Base-by-base conservation (phyloP, 1,140 invertebrate species). In the Linepithema humile region DNA sequence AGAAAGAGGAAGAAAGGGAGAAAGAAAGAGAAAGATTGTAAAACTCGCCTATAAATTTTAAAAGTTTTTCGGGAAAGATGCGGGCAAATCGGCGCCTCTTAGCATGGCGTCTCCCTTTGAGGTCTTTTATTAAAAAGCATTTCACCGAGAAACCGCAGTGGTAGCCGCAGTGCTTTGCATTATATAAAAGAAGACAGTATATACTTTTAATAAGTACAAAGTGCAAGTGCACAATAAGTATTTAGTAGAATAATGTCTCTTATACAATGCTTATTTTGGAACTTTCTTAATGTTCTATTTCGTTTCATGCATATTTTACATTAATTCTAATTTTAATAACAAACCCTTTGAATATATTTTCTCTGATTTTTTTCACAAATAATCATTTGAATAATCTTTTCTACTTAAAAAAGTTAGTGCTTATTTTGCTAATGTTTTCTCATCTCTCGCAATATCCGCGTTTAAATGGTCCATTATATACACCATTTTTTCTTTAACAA, bases 41-140 rank as follows among this genome's bases (percentile, higher is more conserved):
- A 73, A 55, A 48, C 20, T 77, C 43, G 74, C 50, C 59, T 64
- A 65, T 77, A 77, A 77, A 72, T 82, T 82, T 57, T 48, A 26
- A 65, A 77, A 72, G 53, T 82, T 82, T 82, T 69, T 50, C 67
- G 23, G 20, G 32, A 20, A 38, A 65, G 74, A 77, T 59, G 40
- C 43, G 29, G 43, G 29, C 29, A 77, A 77, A 77, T 65, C 74
- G 73, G 15, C 43, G 59, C 23, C 57, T 26, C 12, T 20, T 38
- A n/a, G n/a, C n/a, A 32, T 45, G 40, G n/a, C 15, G 5, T n/a
- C 59, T 23, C n/a, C 29, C 29, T 32, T 77, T 48, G 17, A 35
- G 20, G 20, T 77, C 43, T 77, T 65, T 77, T 77, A 77, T 77
- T 77, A 64, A 65, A 64, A 48, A 45, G 38, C 10, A 40, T 74